phyloP scores from a whole-genome alignment of 2,888 invertebrate species.

The Drosophila longiperda region DNA sequence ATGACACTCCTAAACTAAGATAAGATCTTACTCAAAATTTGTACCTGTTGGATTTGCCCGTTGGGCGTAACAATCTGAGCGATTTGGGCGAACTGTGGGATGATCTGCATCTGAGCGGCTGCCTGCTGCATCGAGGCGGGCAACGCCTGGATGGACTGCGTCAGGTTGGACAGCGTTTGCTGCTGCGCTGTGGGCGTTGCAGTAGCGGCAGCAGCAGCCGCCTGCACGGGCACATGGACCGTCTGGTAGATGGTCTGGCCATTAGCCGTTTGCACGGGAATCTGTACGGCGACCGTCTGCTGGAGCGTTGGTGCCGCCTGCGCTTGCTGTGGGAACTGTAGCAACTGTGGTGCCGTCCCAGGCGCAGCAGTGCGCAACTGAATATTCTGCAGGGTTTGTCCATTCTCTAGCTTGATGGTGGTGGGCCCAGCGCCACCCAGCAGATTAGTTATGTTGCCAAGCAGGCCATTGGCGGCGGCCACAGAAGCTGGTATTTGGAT shows the following conservation, averaged over 20 bases:
- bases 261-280: conserved; percentile 82
- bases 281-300: conserved; percentile 95
- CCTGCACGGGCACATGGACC: conserved; percentile 96
- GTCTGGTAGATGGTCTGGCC: conserved; percentile 98
- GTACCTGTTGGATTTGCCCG: conserved; percentile 95
- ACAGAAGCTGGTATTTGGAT: conserved; percentile 84
- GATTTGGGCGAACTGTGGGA: conserved; percentile 93
- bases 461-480: conserved; percentile 83
- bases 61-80: conserved; percentile 95
- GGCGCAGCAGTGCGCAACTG: conserved; percentile 87
- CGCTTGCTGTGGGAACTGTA: conserved; percentile 83
- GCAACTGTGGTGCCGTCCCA: conserved; percentile 78
- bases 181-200: conserved; percentile 85
- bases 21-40: conserved; percentile 75
- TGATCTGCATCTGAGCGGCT: conserved; percentile 88
- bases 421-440: conserved; percentile 63
- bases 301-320: conserved; percentile 69
- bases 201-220: conserved; percentile 86
- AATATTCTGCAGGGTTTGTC: conserved; percentile 88
- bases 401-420: conserved; percentile 81
- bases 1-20: background rate
- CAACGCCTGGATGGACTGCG: conserved; percentile 84
- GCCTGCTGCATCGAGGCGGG: conserved; percentile 81
- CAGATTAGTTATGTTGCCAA: conserved; percentile 80
- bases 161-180: conserved; percentile 86